Conservation (phyloP, 2,888 invertebrate species). For the Bugulina stolonifera region DNA sequence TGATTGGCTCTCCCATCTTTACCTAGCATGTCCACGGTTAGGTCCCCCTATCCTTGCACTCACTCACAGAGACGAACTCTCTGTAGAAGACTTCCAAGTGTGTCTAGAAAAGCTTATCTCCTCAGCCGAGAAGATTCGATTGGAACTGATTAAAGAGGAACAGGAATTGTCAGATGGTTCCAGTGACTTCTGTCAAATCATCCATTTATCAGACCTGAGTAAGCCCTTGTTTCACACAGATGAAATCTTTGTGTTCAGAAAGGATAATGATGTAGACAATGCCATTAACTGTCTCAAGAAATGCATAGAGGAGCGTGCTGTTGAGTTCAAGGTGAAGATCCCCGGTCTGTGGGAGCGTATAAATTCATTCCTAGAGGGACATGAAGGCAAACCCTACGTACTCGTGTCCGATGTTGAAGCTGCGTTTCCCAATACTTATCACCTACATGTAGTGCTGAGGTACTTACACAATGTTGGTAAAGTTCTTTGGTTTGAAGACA, state of each 20-base stretch:
- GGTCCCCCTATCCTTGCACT: neutral
- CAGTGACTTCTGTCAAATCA: no score
- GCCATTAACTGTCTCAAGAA: no score
- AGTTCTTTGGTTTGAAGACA: slow-evolving; percentile 18
- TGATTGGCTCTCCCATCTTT: neutral
- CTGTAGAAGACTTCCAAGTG: no score
- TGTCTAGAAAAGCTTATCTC: no score
- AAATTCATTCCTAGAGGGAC: neutral
- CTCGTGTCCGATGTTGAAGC: neutral
- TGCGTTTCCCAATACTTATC: neutral
- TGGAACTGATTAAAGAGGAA: no score
- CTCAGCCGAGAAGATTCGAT: no score
- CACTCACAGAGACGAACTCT: neutral
- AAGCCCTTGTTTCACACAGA: neutral
- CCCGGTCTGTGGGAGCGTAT: neutral
- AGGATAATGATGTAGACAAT: no score
- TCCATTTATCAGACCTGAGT: neutral
- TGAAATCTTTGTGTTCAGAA: slow-evolving; percentile 11
- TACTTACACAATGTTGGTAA: slow-evolving; percentile 3
- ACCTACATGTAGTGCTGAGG: neutral
- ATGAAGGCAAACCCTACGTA: neutral
- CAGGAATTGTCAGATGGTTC: neutral
- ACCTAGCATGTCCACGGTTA: neutral
- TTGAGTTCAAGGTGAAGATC: neutral
- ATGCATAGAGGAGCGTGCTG: neutral